These are phyloP conservation scores for Serinus canaria DNA, from an alignment of 2,113 vertebrate genomes.

Conservation along the genomic window DNA sequence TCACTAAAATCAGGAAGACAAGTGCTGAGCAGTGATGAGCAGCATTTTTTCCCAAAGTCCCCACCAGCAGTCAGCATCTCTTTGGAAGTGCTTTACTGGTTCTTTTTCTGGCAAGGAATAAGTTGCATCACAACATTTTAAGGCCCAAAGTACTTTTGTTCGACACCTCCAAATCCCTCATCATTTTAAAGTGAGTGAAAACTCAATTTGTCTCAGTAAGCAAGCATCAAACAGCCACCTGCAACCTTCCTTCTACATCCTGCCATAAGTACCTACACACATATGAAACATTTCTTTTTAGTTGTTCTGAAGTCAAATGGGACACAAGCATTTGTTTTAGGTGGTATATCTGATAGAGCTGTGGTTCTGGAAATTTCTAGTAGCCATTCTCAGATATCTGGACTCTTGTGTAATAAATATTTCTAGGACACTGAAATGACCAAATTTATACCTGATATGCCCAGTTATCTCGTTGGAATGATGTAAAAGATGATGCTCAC, in stretches of 20 bases:
- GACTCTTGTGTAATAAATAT: not conserved
- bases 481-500: not conserved
- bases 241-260: not conserved
- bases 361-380: not conserved
- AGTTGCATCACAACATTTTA: not conserved
- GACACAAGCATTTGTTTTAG: not conserved
- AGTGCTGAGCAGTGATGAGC: conserved; percentile 7
- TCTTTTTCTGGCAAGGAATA: not conserved
- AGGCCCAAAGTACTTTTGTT: not conserved
- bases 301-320: not conserved
- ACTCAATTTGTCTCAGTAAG: not conserved
- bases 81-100: not conserved
- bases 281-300: not conserved
- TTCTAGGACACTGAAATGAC: not conserved
- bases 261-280: not conserved
- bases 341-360: not conserved
- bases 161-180: not conserved
- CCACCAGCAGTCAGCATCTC: not conserved
- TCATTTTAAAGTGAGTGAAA: not conserved
- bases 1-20: not conserved
- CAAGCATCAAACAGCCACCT: not conserved
- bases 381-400: not conserved
- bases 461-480: not conserved
- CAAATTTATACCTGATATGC: not conserved
- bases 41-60: not conserved